Base-by-base conservation (phyloP, 2,888 invertebrate species). In the Dolichomitus sp. region DNA sequence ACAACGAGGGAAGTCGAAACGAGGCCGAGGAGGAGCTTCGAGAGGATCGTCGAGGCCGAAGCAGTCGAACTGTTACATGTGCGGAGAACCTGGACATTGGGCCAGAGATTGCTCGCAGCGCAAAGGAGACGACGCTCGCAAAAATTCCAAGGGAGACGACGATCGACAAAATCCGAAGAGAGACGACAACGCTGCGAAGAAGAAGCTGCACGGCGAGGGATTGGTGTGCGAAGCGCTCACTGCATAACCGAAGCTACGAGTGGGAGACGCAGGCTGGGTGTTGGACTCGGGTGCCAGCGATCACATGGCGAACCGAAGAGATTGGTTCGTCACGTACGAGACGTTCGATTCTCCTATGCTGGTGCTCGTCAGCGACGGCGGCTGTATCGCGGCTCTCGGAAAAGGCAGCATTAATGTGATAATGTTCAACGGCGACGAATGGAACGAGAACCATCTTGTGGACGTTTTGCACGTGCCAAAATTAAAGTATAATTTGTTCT, bases 61-160 rank as follows among this genome's bases (percentile, higher is more conserved):
- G n/a, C n/a, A n/a, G n/a, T n/a, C n/a, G n/a, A n/a, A 65, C 5
- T 87, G 86, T 52, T 57, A 72, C 52, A 68, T 78, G 1, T 87
- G 88, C 27, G 61, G 72, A 4, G 81, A 84, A 30, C 54, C 80
- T 4, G 87, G 86, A 0, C 87, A 87, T 52, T 82, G 82, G 72
- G 79, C 79, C 19, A 74, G 72, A 33, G 82, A 84, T 6, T 86
- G 85, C 48, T 42, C 48, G 3, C 70, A 50, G 37, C 45, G 57
- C 7, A 72, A 75, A 14, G 76, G 72, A n/a, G 73, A 27, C 27
- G 54, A 57, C 30, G 27, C 6, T 30, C n/a, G 17, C 11, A 1
- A 37, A 37, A 4, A 4, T 37, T 11, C 37, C 37, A 11, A n/a
- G n/a, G 76, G 72, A n/a, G 73, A 27, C 27, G 54, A 57, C 30